Evolutionary conservation across 2,888 invertebrate genomes (phyloP).

Genomic region (Catocala fraxini): DNA sequence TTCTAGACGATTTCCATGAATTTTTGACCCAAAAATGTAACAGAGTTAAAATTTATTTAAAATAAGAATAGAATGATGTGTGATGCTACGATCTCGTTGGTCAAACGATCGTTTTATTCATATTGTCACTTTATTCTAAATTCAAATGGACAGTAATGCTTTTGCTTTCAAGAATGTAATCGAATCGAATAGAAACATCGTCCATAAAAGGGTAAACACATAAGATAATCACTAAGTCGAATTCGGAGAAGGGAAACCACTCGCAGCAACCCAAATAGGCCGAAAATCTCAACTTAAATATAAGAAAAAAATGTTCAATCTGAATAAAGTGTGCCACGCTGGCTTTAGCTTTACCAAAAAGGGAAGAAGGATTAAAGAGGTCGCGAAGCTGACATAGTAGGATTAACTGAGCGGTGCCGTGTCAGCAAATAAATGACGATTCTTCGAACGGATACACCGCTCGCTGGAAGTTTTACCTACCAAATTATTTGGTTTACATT

Average conservation of each 20-base stretch:
- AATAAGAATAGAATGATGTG: too few species aligned
- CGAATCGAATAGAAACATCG: conserved; percentile 12
- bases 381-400: conserved; percentile 81
- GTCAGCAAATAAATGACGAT: conserved; percentile 79
- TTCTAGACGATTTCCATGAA: too few species aligned
- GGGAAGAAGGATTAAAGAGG: conserved; percentile 82
- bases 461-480: conserved; percentile 50
- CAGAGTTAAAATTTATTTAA: too few species aligned
- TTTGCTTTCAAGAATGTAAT: not conserved
- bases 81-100: too few species aligned
- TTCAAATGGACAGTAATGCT: too few species aligned
- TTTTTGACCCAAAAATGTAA: too few species aligned
- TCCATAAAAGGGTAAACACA: conserved; percentile 19
- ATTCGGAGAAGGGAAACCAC: conserved; percentile 35
- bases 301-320: conserved; percentile 63
- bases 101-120: not conserved
- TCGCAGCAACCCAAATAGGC: conserved; percentile 41
- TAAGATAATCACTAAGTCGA: conserved; percentile 37
- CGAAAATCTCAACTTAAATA: conserved; percentile 55
- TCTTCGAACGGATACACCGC: conserved; percentile 56
- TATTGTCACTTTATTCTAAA: too few species aligned
- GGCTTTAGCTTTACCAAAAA: conserved; percentile 68
- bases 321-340: conserved; percentile 68
- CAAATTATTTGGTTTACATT: not conserved
- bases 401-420: conserved; percentile 74